Percentiles rank a stretch among this genome's conserved stretches.
Evolutionary conservation across 2,113 vertebrate species (phyloP).

Genomic region (Antennarius striatus): DNA sequence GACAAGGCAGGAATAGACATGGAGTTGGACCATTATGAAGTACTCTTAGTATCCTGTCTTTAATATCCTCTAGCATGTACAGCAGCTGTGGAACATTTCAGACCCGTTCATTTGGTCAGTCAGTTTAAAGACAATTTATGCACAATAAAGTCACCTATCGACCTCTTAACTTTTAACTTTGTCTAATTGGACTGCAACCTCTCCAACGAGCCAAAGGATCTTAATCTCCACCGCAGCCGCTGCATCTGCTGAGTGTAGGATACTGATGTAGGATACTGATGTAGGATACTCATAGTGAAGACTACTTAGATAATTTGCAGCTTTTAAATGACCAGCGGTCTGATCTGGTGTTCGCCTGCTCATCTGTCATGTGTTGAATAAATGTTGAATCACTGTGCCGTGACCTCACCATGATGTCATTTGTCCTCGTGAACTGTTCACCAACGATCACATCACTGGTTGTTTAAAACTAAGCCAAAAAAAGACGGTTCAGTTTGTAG

Average conservation of each 20-base stretch:
- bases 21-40: too few species aligned
- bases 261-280: too few species aligned
- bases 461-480: slow-evolving; percentile 18
- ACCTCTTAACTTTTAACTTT: too few species aligned
- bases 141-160: too few species aligned
- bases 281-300: background rate
- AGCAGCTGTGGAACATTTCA: background rate
- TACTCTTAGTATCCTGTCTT: too few species aligned
- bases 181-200: too few species aligned
- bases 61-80: background rate
- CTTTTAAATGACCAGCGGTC: slow-evolving; percentile 63
- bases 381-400: slow-evolving; percentile 24
- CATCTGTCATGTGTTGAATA: slow-evolving; percentile 31
- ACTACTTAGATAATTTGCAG: background rate
- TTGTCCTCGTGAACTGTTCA: slow-evolving; percentile 30
- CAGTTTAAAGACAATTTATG: too few species aligned
- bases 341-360: slow-evolving; percentile 44
- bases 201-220: too few species aligned
- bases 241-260: too few species aligned
- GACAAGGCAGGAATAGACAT: too few species aligned
- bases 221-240: too few species aligned
- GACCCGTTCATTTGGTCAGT: background rate
- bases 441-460: slow-evolving; percentile 61
- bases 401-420: slow-evolving; percentile 6
- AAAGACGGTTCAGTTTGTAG: too few species aligned